A percentile compares a stretch with the other conserved stretches of the same genome.
These are phyloP conservation scores for Danio rerio DNA, from an alignment of 2,113 vertebrate species.

Conservation along the genomic window DNA sequence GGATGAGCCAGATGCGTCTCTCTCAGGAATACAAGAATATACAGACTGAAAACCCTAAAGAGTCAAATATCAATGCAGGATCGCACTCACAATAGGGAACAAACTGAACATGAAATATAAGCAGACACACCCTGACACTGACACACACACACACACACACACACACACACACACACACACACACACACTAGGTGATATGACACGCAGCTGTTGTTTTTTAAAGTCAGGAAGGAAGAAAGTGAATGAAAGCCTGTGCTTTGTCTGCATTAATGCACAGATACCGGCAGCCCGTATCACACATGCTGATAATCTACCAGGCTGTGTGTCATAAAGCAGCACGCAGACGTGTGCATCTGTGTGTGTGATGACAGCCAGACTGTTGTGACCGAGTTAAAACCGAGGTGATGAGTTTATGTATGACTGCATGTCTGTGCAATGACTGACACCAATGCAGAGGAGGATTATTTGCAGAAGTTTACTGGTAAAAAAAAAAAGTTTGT, in stretches of 20 bases:
- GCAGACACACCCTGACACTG: conserved; percentile 17
- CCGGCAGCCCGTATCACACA: conserved; percentile 47
- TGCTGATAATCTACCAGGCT: conserved; percentile 22
- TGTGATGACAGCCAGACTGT: conserved; percentile 10
- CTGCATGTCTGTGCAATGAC: conserved; percentile 22
- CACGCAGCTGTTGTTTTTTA: conserved; percentile 42
- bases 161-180: no score
- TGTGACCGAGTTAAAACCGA: conserved; percentile 12
- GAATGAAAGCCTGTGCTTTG: conserved; percentile 38
- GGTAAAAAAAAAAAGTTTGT: not conserved
- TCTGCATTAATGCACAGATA: conserved; percentile 28
- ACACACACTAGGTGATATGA: conserved; percentile 22
- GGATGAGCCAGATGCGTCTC: conserved; percentile 39
- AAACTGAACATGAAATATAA: conserved; percentile 26
- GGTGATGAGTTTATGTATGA: conserved; percentile 19
- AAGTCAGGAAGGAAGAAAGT: conserved; percentile 5
- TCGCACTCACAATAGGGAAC: not conserved
- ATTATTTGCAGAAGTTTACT: conserved; percentile 21
- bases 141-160: conserved; percentile 17
- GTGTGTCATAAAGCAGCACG: not conserved
- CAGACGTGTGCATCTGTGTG: conserved; percentile 7
- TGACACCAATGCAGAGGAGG: not conserved
- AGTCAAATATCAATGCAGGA: conserved; percentile 25
- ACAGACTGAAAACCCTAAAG: conserved; percentile 1
- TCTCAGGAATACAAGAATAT: conserved; percentile 22